Evolutionary conservation across 2,888 invertebrate genomes (phyloP).

Genomic region (Chouioia cunea): DNA sequence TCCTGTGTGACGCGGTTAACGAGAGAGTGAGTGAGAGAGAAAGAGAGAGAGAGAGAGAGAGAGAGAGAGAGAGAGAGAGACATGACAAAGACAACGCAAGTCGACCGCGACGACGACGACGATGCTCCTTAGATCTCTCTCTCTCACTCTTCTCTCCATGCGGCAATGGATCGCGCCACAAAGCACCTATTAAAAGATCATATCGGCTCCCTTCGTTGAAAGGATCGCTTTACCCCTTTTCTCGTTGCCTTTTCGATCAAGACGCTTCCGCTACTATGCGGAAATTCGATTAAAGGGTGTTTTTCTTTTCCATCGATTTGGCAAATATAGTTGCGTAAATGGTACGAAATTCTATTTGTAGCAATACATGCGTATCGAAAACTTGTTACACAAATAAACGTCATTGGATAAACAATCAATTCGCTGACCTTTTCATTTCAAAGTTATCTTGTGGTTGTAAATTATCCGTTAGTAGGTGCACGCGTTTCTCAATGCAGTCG

Average conservation of each 20-base stretch:
- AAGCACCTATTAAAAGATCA: conserved; percentile 69
- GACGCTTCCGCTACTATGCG: not conserved
- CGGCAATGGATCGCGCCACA: conserved; percentile 66
- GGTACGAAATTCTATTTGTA: no score
- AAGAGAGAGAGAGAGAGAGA: conserved; percentile 36
- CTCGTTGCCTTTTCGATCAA: not conserved
- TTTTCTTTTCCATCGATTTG: no score
- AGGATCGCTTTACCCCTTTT: no score
- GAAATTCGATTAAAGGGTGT: not conserved
- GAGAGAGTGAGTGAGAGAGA: conserved; percentile 42
- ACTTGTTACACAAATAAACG: no score
- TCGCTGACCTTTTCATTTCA: no score
- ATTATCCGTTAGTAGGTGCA: conserved; percentile 48
- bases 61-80: conserved; percentile 38
- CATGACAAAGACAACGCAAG: conserved; percentile 46
- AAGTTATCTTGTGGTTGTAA: no score
- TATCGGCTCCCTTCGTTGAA: conserved; percentile 59
- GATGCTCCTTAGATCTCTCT: conserved; percentile 53
- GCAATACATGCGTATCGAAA: no score
- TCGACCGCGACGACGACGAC: conserved; percentile 49
- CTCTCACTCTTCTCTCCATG: conserved; percentile 56
- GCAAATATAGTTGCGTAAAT: no score
- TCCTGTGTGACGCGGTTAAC: conserved; percentile 54
- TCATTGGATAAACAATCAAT: no score
- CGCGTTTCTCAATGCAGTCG: conserved; percentile 64